Evolutionary conservation across 1,140 invertebrate genomes (phyloP), one percentile per base, ranked within the genome.

Genomic region (Chymomyza costata): DNA sequence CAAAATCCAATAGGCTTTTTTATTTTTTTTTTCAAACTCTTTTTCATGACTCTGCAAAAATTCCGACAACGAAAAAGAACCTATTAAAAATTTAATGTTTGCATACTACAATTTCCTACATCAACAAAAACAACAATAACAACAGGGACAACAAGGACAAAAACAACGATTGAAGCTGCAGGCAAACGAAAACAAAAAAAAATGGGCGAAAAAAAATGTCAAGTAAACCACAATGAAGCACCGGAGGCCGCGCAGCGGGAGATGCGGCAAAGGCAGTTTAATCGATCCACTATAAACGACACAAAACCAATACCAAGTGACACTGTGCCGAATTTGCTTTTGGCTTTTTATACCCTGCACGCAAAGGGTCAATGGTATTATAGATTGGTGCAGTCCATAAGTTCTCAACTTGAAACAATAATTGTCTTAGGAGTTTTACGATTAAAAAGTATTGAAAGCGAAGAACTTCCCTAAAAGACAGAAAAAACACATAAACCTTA

Each of bases 51-150:
- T 5, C 21, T 25, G 21, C 21, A 25, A 25, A 8, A 25, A 25
- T 25, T 3, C 21, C 21, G 21, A 3, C 19, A 53, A 47, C 69
- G 65, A 50, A 65, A 66, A 43, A n/a, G n/a, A n/a, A 59, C 52
- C 57, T 59, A 66, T 76, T 78, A 68, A 78, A 66, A 76, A 67
- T 76, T 63, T 71, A 70, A 78, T 76, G 71, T 76, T 76, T 71
- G 71, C 66, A 66, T 63, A 60, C 71, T 78, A 78, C 62, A 70
- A 76, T 78, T 78, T 71, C 63, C 52, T 67, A 68, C 66, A 8
- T 3, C 39, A 31, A 51, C 38, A 59, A 45, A 46, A 64, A 56
- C 32, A 49, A 45, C 31, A 49, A 64, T 43, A 49, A 63, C 61
- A 53, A 32, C 37, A 44, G 31, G 25, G 25, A 17, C 40, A 30